These are phyloP conservation scores for Podarcis cretensis DNA, from an alignment of 2,113 vertebrate genomes.

Conservation along the genomic window DNA sequence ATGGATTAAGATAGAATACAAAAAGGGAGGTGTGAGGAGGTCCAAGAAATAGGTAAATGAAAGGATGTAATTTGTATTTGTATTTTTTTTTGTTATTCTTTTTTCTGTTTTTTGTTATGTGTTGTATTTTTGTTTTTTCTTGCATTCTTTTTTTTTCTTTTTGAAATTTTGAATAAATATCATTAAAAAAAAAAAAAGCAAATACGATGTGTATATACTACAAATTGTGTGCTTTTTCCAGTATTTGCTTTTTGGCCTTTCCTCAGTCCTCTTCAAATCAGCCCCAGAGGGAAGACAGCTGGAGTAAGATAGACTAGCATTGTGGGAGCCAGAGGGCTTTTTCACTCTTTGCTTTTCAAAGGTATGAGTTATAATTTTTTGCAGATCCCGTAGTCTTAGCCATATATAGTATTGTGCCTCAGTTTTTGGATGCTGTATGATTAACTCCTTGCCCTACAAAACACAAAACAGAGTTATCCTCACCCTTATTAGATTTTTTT, in stretches of 20 bases:
- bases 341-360: constrained; percentile 54
- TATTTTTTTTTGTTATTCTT: no score
- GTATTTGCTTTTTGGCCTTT: constrained; percentile 54
- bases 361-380: constrained; percentile 58
- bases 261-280: constrained; percentile 38
- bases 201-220: constrained; percentile 7
- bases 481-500: constrained; percentile 52
- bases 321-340: constrained; percentile 38
- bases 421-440: constrained; percentile 25
- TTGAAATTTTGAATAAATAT: no score
- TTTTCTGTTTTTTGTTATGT: no score
- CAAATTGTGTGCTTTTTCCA: constrained; percentile 16
- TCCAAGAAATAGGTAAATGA: no score
- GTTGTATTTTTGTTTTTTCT: no score
- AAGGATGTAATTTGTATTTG: no score
- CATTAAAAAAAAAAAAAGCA: constrained; percentile 53
- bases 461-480: constrained; percentile 56
- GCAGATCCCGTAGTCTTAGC: constrained; percentile 53
- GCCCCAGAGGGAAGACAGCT: constrained; percentile 62
- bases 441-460: constrained; percentile 9
- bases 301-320: constrained; percentile 45
- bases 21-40: no score
- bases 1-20: no score
- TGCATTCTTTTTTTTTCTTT: no score
- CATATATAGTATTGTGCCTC: constrained; percentile 61